A percentile compares a stretch with the other conserved stretches of the same genome.
These are phyloP conservation scores for Xerus inauris DNA, from an alignment of 2,113 vertebrate species.

Conservation along the genomic window DNA sequence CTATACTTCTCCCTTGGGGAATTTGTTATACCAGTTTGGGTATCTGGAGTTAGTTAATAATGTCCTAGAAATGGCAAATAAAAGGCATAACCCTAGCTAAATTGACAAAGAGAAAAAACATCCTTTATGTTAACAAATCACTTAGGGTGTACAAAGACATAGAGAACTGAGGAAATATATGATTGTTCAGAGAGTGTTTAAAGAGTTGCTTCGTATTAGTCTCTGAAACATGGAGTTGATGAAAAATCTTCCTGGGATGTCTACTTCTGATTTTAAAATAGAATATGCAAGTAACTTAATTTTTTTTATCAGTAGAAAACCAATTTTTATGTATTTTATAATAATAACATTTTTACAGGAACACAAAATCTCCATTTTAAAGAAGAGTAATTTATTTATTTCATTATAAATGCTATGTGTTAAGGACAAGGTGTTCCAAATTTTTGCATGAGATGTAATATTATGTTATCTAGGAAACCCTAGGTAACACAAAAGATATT, in stretches of 20 bases:
- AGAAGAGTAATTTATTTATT: neutral
- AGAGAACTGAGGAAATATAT: conserved; percentile 6
- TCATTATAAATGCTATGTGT: neutral
- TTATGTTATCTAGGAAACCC: neutral
- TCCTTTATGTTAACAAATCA: conserved; percentile 49
- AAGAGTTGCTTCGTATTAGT: conserved; percentile 8
- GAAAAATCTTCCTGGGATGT: neutral
- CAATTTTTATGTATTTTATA: neutral
- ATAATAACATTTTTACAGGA: no score
- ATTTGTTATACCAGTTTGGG: conserved; percentile 36
- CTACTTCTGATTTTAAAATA: neutral
- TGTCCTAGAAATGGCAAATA: conserved; percentile 67
- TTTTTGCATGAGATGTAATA: neutral
- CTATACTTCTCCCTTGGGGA: conserved; percentile 53
- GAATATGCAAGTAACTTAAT: neutral
- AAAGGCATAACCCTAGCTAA: neutral
- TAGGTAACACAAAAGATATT: neutral
- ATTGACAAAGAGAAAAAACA: conserved; percentile 34
- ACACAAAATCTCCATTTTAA: no score
- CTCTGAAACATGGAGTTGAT: neutral
- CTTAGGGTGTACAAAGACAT: neutral
- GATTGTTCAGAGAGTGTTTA: conserved; percentile 30
- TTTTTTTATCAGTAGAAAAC: neutral
- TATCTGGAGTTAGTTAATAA: conserved; percentile 40
- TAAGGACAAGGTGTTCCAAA: neutral